Conservation (phyloP, 2,888 invertebrate species). For the Macrosoma leucophasiata region DNA sequence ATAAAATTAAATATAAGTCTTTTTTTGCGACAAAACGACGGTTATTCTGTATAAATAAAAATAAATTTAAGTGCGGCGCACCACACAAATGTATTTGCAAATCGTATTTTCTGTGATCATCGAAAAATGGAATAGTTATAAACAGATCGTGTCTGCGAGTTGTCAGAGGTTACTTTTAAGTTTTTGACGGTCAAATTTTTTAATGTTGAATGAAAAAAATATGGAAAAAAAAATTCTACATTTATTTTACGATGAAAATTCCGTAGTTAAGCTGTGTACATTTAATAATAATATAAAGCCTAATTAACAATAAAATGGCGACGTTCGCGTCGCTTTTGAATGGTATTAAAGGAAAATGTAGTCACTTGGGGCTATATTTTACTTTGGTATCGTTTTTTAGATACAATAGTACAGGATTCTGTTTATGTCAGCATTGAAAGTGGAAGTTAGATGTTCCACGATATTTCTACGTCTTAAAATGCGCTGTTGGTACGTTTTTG, state of each 20-base stretch:
- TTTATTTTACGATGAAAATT: slow-evolving; percentile 65
- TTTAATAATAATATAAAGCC: slow-evolving; percentile 55
- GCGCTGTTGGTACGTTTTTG: slow-evolving; percentile 57
- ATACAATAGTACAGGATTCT: slow-evolving; percentile 69
- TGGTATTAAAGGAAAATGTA: slow-evolving; percentile 26
- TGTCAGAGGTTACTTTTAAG: slow-evolving; percentile 63
- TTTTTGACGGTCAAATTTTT: slow-evolving; percentile 62
- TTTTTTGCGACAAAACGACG: slow-evolving; percentile 35
- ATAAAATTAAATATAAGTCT: slow-evolving; percentile 39
- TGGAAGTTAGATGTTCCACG: slow-evolving; percentile 31
- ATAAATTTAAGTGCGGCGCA: slow-evolving; percentile 24
- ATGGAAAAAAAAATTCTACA: slow-evolving; percentile 51
- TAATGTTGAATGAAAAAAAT: slow-evolving; percentile 48
- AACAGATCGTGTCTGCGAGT: slow-evolving; percentile 57
- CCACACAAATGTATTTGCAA: slow-evolving; percentile 39
- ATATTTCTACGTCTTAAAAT: slow-evolving; percentile 34
- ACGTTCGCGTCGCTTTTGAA: slow-evolving; percentile 24
- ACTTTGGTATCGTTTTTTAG: slow-evolving; percentile 44
- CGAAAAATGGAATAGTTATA: slow-evolving; percentile 64
- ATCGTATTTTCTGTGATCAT: slow-evolving; percentile 65
- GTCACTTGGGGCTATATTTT: slow-evolving; percentile 23
- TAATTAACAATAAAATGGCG: slow-evolving; percentile 48
- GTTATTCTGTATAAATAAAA: slow-evolving; percentile 34
- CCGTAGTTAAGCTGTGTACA: slow-evolving; percentile 71
- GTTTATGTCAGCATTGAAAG: slow-evolving; percentile 39